Conservation (phyloP, 2,113 vertebrate species). For the Taurulus bubalis region DNA sequence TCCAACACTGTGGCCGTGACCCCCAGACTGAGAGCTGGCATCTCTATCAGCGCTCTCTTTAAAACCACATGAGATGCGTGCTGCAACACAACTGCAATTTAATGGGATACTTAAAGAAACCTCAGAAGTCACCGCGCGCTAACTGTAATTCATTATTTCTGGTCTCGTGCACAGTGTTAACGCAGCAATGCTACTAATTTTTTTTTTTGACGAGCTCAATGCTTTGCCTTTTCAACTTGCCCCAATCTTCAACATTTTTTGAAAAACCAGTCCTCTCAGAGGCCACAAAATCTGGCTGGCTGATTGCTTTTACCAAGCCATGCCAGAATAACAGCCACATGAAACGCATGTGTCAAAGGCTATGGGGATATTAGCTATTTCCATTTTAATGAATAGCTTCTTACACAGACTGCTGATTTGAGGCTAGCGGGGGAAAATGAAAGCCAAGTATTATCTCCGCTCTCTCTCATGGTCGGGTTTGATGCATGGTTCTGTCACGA, state of each 20-base stretch:
- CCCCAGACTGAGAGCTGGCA: slow-evolving; percentile 15
- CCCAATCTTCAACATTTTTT: slow-evolving; percentile 29
- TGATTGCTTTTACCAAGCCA: slow-evolving; percentile 50
- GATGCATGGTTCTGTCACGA: slow-evolving; percentile 63
- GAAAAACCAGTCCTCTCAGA: slow-evolving; percentile 38
- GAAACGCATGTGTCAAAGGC: slow-evolving; percentile 53
- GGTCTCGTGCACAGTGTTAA: slow-evolving; percentile 16
- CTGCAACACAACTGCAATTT: slow-evolving; percentile 60
- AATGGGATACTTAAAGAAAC: slow-evolving; percentile 70
- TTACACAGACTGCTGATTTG: slow-evolving; percentile 55
- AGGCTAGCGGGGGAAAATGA: slow-evolving; percentile 32
- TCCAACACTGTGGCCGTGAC: slow-evolving; percentile 28
- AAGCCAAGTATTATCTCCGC: slow-evolving; percentile 58
- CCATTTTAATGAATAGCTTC: slow-evolving; percentile 62
- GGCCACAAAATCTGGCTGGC: slow-evolving; percentile 48
- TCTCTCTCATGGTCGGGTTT: slow-evolving; percentile 41
- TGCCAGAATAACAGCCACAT: slow-evolving; percentile 58
- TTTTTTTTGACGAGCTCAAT: slow-evolving; percentile 13
- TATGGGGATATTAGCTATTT: slow-evolving; percentile 55
- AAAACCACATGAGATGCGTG: slow-evolving; percentile 55
- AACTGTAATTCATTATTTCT: slow-evolving; percentile 69
- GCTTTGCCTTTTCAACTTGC: background rate
- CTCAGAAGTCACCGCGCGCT: slow-evolving; percentile 62
- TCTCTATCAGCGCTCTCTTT: slow-evolving; percentile 21
- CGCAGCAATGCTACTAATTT: background rate